Percentiles rank a stretch among this genome's conserved stretches.
These are phyloP conservation scores for Isichthys henryi DNA, from an alignment of 2,113 vertebrate genomes.

Conservation along the genomic window DNA sequence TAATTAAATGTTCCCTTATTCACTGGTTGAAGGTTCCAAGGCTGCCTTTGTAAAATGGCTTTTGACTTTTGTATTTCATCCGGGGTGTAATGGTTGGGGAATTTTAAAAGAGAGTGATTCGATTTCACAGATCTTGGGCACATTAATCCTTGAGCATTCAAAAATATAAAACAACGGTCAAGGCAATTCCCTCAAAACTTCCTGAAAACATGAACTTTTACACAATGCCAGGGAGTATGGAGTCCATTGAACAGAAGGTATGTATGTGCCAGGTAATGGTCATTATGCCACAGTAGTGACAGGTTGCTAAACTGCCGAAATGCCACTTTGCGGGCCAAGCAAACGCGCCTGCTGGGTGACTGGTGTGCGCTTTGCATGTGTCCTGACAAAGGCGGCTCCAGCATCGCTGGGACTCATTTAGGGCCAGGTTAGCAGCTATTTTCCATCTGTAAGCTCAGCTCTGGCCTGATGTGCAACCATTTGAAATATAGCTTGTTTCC, in stretches of 20 bases:
- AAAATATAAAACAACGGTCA: conserved; percentile 17
- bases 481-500: conserved; percentile 64
- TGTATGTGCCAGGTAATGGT: conserved; percentile 43
- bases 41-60: conserved; percentile 33
- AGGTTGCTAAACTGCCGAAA: not conserved
- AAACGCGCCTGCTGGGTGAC: not conserved
- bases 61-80: conserved; percentile 45
- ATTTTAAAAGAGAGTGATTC: not conserved
- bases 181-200: conserved; percentile 18
- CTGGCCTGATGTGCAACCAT: conserved; percentile 57
- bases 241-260: conserved; percentile 18
- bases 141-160: conserved; percentile 11
- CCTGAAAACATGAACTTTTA: not conserved
- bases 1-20: conserved; percentile 36
- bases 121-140: not conserved
- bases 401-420: conserved; percentile 58
- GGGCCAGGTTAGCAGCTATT: conserved; percentile 67
- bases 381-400: conserved; percentile 47
- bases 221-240: conserved; percentile 15
- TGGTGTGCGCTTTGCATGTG: no score
- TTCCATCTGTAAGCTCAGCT: conserved; percentile 58
- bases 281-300: conserved; percentile 43
- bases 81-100: conserved; percentile 32
- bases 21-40: conserved; percentile 15
- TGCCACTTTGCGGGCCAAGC: not conserved